phyloP scores from a whole-genome alignment of 2,113 vertebrate species.

The Callopanchax toddi region DNA sequence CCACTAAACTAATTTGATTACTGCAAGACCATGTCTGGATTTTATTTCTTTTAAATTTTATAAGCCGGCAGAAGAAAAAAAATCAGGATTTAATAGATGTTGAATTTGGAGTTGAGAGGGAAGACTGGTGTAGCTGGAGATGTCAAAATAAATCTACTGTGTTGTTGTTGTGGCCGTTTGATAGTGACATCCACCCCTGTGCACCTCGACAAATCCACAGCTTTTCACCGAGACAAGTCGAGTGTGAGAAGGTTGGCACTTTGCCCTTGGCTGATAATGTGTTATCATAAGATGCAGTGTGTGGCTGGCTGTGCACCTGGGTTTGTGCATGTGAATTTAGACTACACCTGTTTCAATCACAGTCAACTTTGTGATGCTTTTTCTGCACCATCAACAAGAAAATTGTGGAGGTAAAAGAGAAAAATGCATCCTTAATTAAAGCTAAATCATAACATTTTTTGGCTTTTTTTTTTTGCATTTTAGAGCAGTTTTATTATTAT shows the following conservation, averaged over 20 bases:
- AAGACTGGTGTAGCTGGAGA: slow-evolving; percentile 12
- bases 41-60: neutral
- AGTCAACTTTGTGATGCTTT: neutral
- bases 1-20: neutral
- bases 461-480: too few relatives aligned
- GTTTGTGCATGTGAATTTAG: slow-evolving; percentile 17
- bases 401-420: too few relatives aligned
- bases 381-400: too few relatives aligned
- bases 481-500: too few relatives aligned
- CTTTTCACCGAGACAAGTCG: slow-evolving; percentile 53
- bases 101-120: neutral
- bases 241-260: slow-evolving; percentile 54
- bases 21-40: too few relatives aligned
- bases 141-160: slow-evolving; percentile 46
- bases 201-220: slow-evolving; percentile 53
- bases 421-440: too few relatives aligned
- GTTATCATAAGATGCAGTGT: slow-evolving; percentile 52
- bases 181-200: slow-evolving; percentile 35
- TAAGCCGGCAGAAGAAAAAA: neutral
- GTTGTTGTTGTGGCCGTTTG: slow-evolving; percentile 29
- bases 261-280: slow-evolving; percentile 62
- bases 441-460: too few relatives aligned
- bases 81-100: neutral
- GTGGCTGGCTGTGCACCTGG: slow-evolving; percentile 37
- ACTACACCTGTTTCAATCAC: slow-evolving; percentile 20